Evolutionary conservation across 30 jellyfish, hydroid and myxozoan genomes (phyloP).

Genomic region (Catostylus mosaicus): DNA sequence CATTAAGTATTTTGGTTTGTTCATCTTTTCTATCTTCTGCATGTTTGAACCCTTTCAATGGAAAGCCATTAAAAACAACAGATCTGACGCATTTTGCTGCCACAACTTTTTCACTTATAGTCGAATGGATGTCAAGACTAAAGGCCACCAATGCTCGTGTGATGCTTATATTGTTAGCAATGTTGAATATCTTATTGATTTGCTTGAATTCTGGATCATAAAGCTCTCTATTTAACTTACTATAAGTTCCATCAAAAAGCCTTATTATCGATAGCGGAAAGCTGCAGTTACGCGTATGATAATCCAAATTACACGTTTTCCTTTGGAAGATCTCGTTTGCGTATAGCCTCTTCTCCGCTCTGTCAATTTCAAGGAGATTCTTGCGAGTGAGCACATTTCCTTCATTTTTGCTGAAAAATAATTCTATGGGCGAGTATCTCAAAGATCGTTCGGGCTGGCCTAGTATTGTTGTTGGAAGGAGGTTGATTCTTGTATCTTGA

Average conservation of each 20-base stretch:
- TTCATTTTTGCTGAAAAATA: slow-evolving; percentile 40
- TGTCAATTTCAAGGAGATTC: slow-evolving; percentile 59
- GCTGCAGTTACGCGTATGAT: slow-evolving; percentile 54
- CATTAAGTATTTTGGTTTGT: slow-evolving; percentile 54
- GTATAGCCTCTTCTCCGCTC: slow-evolving; percentile 62
- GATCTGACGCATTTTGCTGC: slow-evolving; percentile 80
- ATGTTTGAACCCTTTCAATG: slow-evolving; percentile 80
- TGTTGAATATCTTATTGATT: slow-evolving; percentile 36
- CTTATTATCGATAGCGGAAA: slow-evolving; percentile 79
- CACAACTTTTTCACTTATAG: slow-evolving; percentile 22
- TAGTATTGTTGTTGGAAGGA: slow-evolving; percentile 76
- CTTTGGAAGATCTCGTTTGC: slow-evolving; percentile 45
- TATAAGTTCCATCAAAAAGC: slow-evolving; percentile 85
- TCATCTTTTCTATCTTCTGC: slow-evolving; percentile 80
- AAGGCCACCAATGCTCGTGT: slow-evolving; percentile 80
- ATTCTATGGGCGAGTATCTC: slow-evolving; percentile 83
- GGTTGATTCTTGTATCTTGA: slow-evolving; percentile 79
- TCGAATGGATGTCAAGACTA: slow-evolving; percentile 71
- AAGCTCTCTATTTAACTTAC: slow-evolving; percentile 34
- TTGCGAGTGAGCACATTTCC: slow-evolving; percentile 49
- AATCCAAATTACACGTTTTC: slow-evolving; percentile 58
- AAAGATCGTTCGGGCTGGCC: slow-evolving; percentile 89
- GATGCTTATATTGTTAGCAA: slow-evolving; percentile 70
- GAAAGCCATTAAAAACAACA: slow-evolving; percentile 81
- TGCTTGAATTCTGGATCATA: slow-evolving; percentile 75